Evolutionary conservation across 2,797 vertebrate genomes (phyloP).

Genomic region (Manis crassicaudata): DNA sequence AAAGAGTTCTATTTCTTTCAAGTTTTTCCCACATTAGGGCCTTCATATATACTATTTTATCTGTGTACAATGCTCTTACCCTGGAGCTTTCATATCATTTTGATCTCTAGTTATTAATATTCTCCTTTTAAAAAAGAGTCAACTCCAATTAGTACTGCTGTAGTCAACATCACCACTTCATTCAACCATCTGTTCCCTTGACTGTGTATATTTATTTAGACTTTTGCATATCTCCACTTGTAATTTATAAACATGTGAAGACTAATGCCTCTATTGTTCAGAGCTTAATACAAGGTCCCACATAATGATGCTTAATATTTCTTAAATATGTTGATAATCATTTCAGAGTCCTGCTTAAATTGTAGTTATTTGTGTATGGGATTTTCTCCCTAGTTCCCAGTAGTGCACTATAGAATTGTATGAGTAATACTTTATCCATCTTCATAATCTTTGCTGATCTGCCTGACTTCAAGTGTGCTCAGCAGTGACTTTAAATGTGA

Average conservation of each 20-base stretch:
- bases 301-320: background rate
- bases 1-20: background rate
- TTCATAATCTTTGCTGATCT: background rate
- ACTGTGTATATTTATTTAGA: background rate
- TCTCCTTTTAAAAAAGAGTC: background rate
- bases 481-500: background rate
- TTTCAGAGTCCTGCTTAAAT: background rate
- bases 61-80: background rate
- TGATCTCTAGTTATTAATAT: background rate
- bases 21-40: background rate
- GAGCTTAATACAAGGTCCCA: background rate
- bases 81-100: background rate
- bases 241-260: background rate
- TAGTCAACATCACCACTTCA: background rate
- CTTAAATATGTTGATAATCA: background rate
- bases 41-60: background rate
- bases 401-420: background rate
- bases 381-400: background rate
- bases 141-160: background rate
- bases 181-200: background rate
- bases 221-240: background rate
- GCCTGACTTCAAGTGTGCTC: background rate
- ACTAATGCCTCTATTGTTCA: background rate
- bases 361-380: background rate
- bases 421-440: background rate